These are phyloP conservation scores for Pseudorectes ferrugineus DNA, from an alignment of 2,113 vertebrate genomes.

Conservation along the genomic window DNA sequence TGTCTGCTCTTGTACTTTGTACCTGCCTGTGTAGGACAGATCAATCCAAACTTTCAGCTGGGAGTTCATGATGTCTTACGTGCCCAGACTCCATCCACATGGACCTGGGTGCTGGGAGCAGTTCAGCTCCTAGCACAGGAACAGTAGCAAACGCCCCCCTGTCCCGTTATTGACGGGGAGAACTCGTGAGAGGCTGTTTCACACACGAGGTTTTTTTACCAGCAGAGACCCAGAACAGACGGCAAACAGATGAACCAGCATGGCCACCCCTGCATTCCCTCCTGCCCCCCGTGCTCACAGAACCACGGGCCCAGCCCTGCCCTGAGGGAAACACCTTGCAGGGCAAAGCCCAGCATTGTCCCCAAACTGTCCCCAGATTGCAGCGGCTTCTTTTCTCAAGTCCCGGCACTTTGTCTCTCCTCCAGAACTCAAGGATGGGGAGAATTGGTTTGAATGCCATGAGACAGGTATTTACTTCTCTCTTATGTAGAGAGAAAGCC, in stretches of 20 bases:
- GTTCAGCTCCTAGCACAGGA: neutral
- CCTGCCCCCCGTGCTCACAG: neutral
- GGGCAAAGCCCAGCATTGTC: neutral
- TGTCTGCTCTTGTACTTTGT: neutral
- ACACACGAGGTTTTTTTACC: neutral
- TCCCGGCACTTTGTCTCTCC: neutral
- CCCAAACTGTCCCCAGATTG: neutral
- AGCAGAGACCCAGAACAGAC: neutral
- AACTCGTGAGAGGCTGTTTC: neutral
- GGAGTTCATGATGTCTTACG: neutral
- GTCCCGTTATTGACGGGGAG: rapidly evolving
- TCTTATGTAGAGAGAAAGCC: neutral
- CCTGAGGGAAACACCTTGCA: neutral
- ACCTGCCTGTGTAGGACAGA: neutral
- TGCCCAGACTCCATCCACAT: neutral
- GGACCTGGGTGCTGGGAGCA: neutral
- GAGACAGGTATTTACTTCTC: neutral
- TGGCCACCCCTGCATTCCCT: neutral
- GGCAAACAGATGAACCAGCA: neutral
- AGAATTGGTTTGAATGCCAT: neutral
- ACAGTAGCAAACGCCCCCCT: neutral
- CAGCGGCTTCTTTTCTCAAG: neutral
- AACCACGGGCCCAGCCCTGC: neutral
- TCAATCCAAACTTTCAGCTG: neutral
- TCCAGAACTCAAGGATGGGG: neutral